Evolutionary conservation across 2,113 vertebrate species (phyloP).

Genomic region (Nesoenas mayeri): DNA sequence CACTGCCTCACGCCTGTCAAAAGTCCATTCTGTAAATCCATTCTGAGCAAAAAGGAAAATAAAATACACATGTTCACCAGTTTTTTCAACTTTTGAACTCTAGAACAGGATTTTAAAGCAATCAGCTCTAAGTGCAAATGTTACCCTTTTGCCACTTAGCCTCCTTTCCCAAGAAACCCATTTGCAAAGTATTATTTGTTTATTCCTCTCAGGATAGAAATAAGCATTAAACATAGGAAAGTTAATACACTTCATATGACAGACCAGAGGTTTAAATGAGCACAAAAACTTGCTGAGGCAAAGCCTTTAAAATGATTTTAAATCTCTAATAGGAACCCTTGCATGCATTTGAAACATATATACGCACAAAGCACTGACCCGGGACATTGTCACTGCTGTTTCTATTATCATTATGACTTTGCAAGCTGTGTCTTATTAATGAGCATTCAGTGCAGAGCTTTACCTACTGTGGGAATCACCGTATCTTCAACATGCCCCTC

Average conservation of each 20-base stretch:
- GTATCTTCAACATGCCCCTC: background rate
- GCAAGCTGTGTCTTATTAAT: constrained; percentile 47
- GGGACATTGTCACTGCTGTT: constrained; percentile 41
- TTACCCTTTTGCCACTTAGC: background rate
- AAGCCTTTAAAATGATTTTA: constrained; percentile 54
- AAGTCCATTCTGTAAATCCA: constrained; percentile 19
- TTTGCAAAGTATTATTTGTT: constrained; percentile 44
- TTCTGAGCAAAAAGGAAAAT: constrained; percentile 3
- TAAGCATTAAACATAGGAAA: constrained; percentile 42
- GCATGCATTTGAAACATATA: constrained; percentile 24
- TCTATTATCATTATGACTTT: constrained; percentile 61
- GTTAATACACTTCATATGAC: constrained; percentile 43
- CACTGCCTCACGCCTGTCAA: constrained; percentile 18
- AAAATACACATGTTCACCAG: constrained; percentile 14
- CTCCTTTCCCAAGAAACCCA: constrained; percentile 40
- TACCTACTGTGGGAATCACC: constrained; percentile 1
- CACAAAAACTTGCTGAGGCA: constrained; percentile 58
- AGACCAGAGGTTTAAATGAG: constrained; percentile 62
- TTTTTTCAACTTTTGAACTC: constrained; percentile 38
- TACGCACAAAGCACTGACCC: constrained; percentile 51
- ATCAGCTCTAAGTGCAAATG: background rate
- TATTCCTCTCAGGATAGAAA: constrained; percentile 63
- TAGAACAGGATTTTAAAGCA: background rate
- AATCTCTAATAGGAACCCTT: constrained; percentile 58
- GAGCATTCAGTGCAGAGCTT: constrained; percentile 48